phyloP scores from a whole-genome alignment of 2,888 invertebrate genomes.

The Pherbina coryleti region DNA sequence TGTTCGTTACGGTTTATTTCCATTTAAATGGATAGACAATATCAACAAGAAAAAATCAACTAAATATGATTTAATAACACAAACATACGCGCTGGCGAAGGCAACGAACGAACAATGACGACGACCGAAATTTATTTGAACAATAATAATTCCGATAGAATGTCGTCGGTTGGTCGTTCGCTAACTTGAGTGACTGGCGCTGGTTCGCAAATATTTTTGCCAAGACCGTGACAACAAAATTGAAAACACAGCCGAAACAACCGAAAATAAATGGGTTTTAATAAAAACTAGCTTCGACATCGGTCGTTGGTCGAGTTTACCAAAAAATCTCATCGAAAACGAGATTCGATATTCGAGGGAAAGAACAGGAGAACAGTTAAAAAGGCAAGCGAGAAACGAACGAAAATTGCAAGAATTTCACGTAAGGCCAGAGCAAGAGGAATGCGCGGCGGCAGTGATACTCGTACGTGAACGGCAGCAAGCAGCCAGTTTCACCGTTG shows the following conservation, averaged over 20 bases:
- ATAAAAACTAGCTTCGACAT: not conserved
- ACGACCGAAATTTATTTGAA: slow-evolving; percentile 35
- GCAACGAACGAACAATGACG: slow-evolving; percentile 49
- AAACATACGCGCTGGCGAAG: slow-evolving; percentile 45
- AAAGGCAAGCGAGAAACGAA: slow-evolving; percentile 46
- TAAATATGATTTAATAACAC: slow-evolving; percentile 59
- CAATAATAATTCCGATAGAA: slow-evolving; percentile 28
- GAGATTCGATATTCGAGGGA: slow-evolving; percentile 69
- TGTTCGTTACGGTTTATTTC: slow-evolving; percentile 58
- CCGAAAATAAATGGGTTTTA: not conserved
- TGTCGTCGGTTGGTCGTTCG: slow-evolving; percentile 17
- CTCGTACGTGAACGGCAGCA: not conserved
- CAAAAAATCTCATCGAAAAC: slow-evolving; percentile 65
- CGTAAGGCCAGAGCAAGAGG: slow-evolving; percentile 24
- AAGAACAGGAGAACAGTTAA: slow-evolving; percentile 64
- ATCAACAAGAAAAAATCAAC: slow-evolving; percentile 42
- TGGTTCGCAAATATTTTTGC: slow-evolving; percentile 18
- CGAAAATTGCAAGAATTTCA: slow-evolving; percentile 25
- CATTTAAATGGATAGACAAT: slow-evolving; percentile 60
- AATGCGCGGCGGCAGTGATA: not conserved
- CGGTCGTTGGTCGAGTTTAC: not conserved
- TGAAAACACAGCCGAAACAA: not conserved
- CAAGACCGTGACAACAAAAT: slow-evolving; percentile 18
- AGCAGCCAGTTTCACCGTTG: not conserved
- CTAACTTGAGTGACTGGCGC: not conserved